These are phyloP conservation scores for Drosophila littoralis DNA, from an alignment of 1,140 invertebrate species.

Conservation along the genomic window DNA sequence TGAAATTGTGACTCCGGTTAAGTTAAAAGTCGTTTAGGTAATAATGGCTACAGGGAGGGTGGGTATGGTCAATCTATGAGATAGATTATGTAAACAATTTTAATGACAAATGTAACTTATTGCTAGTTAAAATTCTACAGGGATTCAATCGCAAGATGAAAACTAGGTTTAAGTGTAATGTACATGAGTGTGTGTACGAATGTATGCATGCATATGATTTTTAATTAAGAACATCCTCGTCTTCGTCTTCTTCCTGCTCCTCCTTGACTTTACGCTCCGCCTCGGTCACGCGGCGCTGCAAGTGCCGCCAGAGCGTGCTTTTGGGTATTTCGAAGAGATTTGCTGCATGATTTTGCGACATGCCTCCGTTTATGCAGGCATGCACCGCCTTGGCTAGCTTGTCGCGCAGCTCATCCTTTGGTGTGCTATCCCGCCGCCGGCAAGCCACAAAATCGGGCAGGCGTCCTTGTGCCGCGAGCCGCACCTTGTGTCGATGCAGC, in stretches of 20 bases:
- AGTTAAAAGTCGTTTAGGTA: too few species aligned
- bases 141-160: slow-evolving; percentile 1
- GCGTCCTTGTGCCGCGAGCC: slow-evolving; percentile 86
- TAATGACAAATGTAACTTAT: slow-evolving; percentile 15
- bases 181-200: slow-evolving; percentile 23
- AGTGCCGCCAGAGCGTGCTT: slow-evolving; percentile 87
- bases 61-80: slow-evolving; percentile 7
- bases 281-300: slow-evolving; percentile 83
- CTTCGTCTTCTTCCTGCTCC: slow-evolving; percentile 60
- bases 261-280: slow-evolving; percentile 63
- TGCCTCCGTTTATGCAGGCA: slow-evolving; percentile 86
- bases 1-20: not conserved
- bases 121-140: slow-evolving; percentile 9
- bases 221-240: slow-evolving; percentile 61
- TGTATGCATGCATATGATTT: not conserved
- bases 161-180: slow-evolving; percentile 25
- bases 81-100: slow-evolving; percentile 22
- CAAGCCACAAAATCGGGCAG: slow-evolving; percentile 85
- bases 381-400: slow-evolving; percentile 86
- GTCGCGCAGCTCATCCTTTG: slow-evolving; percentile 85
- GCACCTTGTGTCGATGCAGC: slow-evolving; percentile 86
- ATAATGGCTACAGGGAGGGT: not conserved
- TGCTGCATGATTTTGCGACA: slow-evolving; percentile 87
- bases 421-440: slow-evolving; percentile 85
- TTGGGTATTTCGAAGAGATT: slow-evolving; percentile 86